Conservation (phyloP, 2,113 vertebrate genomes). For the Cepphus grylle region DNA sequence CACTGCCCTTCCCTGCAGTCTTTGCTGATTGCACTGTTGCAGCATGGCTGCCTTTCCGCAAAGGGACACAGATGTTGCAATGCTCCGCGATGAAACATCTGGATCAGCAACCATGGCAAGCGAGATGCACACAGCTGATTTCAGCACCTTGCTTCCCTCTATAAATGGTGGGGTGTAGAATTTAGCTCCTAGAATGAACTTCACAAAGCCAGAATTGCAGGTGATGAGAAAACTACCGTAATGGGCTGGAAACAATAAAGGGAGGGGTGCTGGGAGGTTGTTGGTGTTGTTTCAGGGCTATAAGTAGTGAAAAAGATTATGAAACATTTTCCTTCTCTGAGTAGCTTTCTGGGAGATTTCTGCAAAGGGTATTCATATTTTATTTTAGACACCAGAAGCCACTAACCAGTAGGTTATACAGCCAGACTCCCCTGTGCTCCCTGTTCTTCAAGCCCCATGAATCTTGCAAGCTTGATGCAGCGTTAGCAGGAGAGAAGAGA, state of each 20-base stretch:
- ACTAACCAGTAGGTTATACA: background rate
- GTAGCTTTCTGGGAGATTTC: background rate
- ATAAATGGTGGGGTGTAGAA: accelerated
- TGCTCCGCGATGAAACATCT: accelerated
- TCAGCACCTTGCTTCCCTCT: background rate
- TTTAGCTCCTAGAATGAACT: background rate
- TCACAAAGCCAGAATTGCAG: background rate
- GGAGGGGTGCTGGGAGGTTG: background rate
- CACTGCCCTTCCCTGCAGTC: background rate
- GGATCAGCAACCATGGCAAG: background rate
- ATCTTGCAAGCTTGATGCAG: background rate
- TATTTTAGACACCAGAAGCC: background rate
- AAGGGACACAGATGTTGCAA: background rate
- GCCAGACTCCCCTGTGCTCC: background rate
- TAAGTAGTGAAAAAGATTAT: background rate
- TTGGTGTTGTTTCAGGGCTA: background rate
- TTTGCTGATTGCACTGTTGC: background rate
- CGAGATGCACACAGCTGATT: background rate
- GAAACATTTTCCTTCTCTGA: background rate
- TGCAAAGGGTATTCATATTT: background rate
- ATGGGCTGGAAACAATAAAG: background rate
- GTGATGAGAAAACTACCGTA: background rate
- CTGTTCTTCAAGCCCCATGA: background rate
- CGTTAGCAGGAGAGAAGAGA: background rate
- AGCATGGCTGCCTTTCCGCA: background rate